Evolutionary conservation across 2,113 vertebrate species (phyloP), one percentile per base, ranked within the genome.

Genomic region (Eretmochelys imbricata): DNA sequence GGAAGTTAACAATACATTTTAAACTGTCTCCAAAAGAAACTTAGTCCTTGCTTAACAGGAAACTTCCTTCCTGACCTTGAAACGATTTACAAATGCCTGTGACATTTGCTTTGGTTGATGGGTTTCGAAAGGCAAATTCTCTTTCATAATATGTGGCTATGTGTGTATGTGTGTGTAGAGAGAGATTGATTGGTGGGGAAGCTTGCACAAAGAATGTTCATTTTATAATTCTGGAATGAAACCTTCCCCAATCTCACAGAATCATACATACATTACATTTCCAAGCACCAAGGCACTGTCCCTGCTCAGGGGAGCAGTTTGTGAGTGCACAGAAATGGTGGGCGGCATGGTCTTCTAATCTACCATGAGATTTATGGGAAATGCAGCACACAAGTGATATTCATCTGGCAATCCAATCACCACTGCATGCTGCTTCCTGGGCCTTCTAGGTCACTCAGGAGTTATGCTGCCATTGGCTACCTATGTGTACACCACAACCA

Each of bases 1-100:
- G 89, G 78, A 87, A 94, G 42, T 87, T 89, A 94, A 84, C 16
- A 27, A 5, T 82, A 9, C 55, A 90, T 89, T 94, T 96, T 48
- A 94, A 82, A 84, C 72, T 51, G 59, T 81, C 46, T 80, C 93
- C 12, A 53, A 78, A 72, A 82, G 38, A 90, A 82, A 0, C 7
- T 81, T 87, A 86, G 27, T 24, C 31, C 4, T 27, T 49, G 6
- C 76, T 84, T 2, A 5, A 4, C 59, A 81, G 27, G 80, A 94
- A 94, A 25, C 0, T 5, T 14, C 62, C 3, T 72, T 83, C 50
- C 2, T 46, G 24, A 8, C 88, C 86, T 82, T 82, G 85, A 17
- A 29, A 86, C 83, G n/a, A 31, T 46, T 13, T 42, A 25, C 27
- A 20, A 16, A 6, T 46, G 38, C 25, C 25, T 14, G 82, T 17